A percentile compares a stretch with the other conserved stretches of the same genome.
These are phyloP conservation scores for Plectrocnemia conspersa DNA, from an alignment of 1,140 invertebrate genomes.

Conservation along the genomic window DNA sequence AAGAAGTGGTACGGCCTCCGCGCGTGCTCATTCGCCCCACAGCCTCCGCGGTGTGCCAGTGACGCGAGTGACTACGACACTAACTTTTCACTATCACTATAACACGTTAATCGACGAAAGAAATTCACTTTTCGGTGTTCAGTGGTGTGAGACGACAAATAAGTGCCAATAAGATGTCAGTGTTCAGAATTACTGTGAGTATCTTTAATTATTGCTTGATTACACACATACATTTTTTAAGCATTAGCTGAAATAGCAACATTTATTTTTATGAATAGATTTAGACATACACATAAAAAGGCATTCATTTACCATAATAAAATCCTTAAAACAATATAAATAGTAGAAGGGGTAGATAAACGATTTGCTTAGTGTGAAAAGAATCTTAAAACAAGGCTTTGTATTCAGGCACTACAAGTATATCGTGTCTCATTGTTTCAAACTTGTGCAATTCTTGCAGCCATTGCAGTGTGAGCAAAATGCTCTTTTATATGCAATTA, in stretches of 20 bases:
- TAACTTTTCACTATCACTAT: neutral
- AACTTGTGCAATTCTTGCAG: constrained; percentile 13
- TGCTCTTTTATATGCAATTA: constrained; percentile 22
- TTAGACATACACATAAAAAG: neutral
- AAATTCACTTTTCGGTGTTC: neutral
- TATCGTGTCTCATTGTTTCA: constrained; percentile 17
- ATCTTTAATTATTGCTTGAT: neutral
- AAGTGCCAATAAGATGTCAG: constrained; percentile 29
- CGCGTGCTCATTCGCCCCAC: constrained; percentile 25
- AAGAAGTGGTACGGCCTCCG: constrained; percentile 5
- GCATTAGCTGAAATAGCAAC: neutral
- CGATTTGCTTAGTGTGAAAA: too few relatives aligned
- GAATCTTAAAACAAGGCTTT: too few relatives aligned
- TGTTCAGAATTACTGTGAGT: constrained; percentile 27
- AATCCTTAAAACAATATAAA: neutral
- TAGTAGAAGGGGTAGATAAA: too few relatives aligned
- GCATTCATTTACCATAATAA: neutral
- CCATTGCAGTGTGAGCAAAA: constrained; percentile 8
- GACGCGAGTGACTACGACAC: constrained; percentile 7
- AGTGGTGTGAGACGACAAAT: neutral
- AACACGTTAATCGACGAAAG: neutral
- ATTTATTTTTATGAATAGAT: neutral
- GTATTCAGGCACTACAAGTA: too few relatives aligned
- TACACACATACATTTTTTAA: neutral
- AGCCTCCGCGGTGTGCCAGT: constrained; percentile 1